Evolutionary conservation across 2,888 invertebrate species (phyloP).

Genomic region (Aricia artaxerxes): DNA sequence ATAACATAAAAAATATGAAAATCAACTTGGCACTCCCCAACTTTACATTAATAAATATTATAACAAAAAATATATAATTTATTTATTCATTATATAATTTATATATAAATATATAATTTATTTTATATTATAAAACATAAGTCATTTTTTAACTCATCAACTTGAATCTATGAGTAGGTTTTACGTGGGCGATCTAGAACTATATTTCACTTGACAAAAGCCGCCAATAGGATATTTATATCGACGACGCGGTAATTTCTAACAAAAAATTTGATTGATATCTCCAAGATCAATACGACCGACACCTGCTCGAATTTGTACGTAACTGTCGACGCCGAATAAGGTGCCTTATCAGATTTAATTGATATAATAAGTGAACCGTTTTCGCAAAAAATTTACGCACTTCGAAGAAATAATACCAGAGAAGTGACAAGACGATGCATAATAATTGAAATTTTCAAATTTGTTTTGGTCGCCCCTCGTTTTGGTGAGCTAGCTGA

Average conservation of each 20-base stretch:
- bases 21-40: not conserved
- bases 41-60: not conserved
- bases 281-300: slow-evolving; percentile 42
- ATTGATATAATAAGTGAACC: slow-evolving; percentile 66
- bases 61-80: slow-evolving; percentile 28
- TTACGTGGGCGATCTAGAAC: not conserved
- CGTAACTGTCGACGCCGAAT: slow-evolving; percentile 48
- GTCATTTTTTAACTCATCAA: not conserved
- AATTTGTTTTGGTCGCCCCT: no score
- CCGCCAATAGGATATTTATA: slow-evolving; percentile 20
- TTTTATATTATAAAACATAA: not conserved
- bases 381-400: slow-evolving; percentile 48
- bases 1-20: not conserved
- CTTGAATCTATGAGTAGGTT: not conserved
- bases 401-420: not conserved
- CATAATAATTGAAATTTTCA: no score
- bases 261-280: slow-evolving; percentile 16
- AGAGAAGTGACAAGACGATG: no score
- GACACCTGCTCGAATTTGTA: slow-evolving; percentile 47
- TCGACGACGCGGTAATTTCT: not conserved
- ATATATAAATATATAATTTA: slow-evolving; percentile 8
- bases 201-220: slow-evolving; percentile 11
- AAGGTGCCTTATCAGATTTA: slow-evolving; percentile 64
- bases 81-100: not conserved
- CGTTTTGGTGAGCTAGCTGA: no score